Percentiles rank a stretch among this genome's conserved stretches.
Conservation (phyloP, 2,888 invertebrate genomes). For the Polyploca ridens region DNA sequence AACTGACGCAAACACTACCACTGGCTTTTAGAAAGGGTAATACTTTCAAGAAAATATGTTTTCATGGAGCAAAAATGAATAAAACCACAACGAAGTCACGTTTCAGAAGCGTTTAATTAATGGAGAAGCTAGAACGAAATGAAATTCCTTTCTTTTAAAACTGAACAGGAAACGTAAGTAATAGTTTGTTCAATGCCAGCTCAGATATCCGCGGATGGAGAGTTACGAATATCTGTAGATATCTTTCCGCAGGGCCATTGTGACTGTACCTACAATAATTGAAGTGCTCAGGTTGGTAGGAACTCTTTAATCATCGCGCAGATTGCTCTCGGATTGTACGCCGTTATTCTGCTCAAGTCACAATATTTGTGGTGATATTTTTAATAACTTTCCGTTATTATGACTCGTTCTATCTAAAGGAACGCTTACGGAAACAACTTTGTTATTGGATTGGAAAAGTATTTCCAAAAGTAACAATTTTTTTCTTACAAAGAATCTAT, state of each 20-base stretch:
- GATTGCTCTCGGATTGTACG: constrained; percentile 16
- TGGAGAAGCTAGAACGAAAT: constrained; percentile 48
- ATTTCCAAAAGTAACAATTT: too few relatives aligned
- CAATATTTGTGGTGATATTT: constrained; percentile 6
- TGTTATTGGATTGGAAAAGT: too few relatives aligned
- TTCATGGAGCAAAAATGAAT: constrained; percentile 33
- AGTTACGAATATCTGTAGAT: constrained; percentile 20
- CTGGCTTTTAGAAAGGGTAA: constrained; percentile 20
- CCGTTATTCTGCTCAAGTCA: background rate
- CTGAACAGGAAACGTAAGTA: constrained; percentile 42
- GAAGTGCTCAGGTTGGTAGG: constrained; percentile 40
- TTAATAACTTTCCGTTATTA: constrained; percentile 12
- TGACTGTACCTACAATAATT: constrained; percentile 43
- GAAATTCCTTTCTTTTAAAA: constrained; percentile 53
- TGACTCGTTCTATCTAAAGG: constrained; percentile 1
- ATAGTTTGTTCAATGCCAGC: constrained; percentile 48
- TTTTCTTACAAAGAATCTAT: too few relatives aligned
- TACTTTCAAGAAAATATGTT: constrained; percentile 32
- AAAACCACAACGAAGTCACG: constrained; percentile 43
- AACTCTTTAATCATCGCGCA: constrained; percentile 34
- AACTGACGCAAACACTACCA: constrained; percentile 28
- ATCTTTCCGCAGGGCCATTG: constrained; percentile 28
- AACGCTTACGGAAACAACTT: background rate
- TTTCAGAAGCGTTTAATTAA: constrained; percentile 62
- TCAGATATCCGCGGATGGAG: constrained; percentile 32